Base-by-base conservation (phyloP, 1,140 invertebrate species). In the Diorhabda carinulata region DNA sequence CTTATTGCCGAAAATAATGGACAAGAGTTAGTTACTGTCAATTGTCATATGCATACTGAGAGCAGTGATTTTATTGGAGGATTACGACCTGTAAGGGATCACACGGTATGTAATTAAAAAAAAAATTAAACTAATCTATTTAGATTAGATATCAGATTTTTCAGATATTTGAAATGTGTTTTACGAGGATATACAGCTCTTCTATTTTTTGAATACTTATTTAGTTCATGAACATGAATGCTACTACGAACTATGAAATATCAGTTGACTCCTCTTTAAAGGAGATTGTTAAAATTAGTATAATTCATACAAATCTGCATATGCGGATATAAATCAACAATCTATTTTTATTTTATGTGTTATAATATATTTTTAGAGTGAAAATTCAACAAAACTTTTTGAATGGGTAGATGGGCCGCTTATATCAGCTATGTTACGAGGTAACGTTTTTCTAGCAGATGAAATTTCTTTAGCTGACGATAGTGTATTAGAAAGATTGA, bases 401-500 rank as follows among this genome's bases (percentile, higher is more conserved):
- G 96, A 98, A 81, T 99, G 98, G 98, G 88, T 93, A 2, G 96
- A 99, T 82, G 98, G 98, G 9, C 96, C 97, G 4, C 84, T 99
- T 10, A 91, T 99, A 61, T 83, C 88, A 65, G 90, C 97, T 0
- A 98, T 99, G 97, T 86, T 87, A 74, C 83, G 88, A 10, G 98
- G 97, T 1, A 85, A 88, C 63, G 86, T 96, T 70, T 97, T 99
- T 78, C 84, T 99, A 43, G 93, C 97, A 1, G 98, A 99, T 84
- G 98, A 99, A 88, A 99, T 99, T 74, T 99, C 98, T 3, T 83
- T 99, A 56, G 98, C 98, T 0, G 97, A 99, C 81, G 98, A 99
- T 77, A 98, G 97, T 74, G 98, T 99, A 5, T 83, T 99, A 58
- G 98, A 99, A 83, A 86, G 98, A 78, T 81, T 99, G 9, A 99